phyloP scores from a whole-genome alignment of 2,797 vertebrate species.

The Prionace glauca region DNA sequence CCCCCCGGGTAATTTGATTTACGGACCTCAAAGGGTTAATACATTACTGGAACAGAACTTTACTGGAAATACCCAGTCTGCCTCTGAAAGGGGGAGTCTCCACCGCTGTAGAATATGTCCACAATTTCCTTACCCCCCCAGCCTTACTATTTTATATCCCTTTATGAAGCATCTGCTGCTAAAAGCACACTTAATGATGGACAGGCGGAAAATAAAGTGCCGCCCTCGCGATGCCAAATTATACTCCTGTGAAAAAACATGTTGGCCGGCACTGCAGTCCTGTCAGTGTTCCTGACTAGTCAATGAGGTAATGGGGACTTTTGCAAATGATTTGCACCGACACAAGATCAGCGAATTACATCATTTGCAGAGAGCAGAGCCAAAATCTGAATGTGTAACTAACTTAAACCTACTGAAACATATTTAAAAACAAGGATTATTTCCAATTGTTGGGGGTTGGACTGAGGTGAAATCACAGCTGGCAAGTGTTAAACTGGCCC shows the following conservation, averaged over 20 bases:
- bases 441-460: neutral
- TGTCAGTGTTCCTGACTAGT: neutral
- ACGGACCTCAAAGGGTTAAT: too few species aligned
- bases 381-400: neutral
- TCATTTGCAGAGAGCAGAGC: neutral
- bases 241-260: neutral
- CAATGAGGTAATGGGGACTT: constrained; percentile 19
- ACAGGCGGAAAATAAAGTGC: neutral
- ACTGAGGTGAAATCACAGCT: neutral
- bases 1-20: neutral
- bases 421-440: neutral
- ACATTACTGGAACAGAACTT: neutral
- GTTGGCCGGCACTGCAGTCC: neutral
- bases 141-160: neutral
- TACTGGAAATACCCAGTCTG: neutral
- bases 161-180: neutral
- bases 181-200: neutral
- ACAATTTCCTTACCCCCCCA: neutral
- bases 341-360: constrained; percentile 19
- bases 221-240: neutral
- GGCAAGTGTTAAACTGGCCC: too few species aligned
- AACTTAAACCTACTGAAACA: neutral
- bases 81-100: neutral
- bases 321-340: constrained; percentile 2
- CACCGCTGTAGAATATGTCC: neutral